These are phyloP conservation scores for Hassar affinis DNA, from an alignment of 2,113 vertebrate species.

Conservation along the genomic window DNA sequence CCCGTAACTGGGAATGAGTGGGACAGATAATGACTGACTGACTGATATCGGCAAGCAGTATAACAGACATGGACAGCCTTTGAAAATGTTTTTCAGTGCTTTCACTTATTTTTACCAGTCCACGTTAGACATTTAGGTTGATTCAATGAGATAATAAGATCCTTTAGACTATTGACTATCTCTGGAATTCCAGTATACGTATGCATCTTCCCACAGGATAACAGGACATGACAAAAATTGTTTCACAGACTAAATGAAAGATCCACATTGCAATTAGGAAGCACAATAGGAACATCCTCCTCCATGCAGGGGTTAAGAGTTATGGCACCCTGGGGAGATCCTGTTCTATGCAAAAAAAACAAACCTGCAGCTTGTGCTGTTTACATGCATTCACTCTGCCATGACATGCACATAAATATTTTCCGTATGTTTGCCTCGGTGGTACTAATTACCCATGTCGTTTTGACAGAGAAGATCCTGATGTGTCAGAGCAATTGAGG, in stretches of 20 bases:
- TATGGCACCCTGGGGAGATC: constrained; percentile 68
- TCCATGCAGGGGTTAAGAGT: constrained; percentile 70
- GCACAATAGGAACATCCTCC: constrained; percentile 77
- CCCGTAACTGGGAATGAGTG: too few species aligned
- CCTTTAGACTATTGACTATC: not conserved
- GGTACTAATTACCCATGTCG: constrained; percentile 21
- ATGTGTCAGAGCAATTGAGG: constrained; percentile 7
- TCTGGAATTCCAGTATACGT: not conserved
- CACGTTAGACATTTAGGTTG: not conserved
- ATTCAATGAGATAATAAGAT: constrained; percentile 1
- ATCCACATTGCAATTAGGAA: constrained; percentile 77
- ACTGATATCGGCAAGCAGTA: not conserved
- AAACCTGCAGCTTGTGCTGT: constrained; percentile 58
- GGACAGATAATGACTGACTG: too few species aligned
- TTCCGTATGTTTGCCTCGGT: not conserved
- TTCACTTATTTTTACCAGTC: not conserved
- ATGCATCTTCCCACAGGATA: constrained; percentile 38
- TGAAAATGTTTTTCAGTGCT: not conserved
- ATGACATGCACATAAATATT: constrained; percentile 33
- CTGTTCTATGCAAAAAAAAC: constrained; percentile 69
- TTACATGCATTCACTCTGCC: constrained; percentile 33
- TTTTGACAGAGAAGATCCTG: not conserved
- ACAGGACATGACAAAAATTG: constrained; percentile 58
- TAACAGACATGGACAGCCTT: not conserved
- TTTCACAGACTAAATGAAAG: constrained; percentile 72